These are phyloP conservation scores for Pteropus alecto DNA, from an alignment of 2,113 vertebrate species.

Conservation along the genomic window DNA sequence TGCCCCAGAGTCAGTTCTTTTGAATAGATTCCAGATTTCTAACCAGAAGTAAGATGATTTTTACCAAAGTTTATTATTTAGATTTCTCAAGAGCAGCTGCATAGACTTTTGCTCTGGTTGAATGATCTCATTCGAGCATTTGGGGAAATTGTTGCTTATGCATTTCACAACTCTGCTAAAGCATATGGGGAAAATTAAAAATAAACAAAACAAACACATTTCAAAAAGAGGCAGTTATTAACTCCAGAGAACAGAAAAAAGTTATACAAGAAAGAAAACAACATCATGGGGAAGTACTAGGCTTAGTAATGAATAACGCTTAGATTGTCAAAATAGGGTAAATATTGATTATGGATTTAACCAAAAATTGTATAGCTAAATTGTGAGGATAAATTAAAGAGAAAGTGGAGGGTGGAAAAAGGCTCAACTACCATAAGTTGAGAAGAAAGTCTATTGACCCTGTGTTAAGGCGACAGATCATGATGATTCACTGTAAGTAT, in stretches of 20 bases:
- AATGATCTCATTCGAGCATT: background rate
- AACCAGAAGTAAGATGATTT: background rate
- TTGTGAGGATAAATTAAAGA: background rate
- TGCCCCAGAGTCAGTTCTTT: background rate
- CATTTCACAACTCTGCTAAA: background rate
- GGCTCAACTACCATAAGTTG: background rate
- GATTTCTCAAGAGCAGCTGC: background rate
- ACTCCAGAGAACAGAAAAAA: background rate
- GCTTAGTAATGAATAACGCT: background rate
- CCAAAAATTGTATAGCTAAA: background rate
- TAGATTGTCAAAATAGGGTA: background rate
- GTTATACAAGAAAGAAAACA: background rate
- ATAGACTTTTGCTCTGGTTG: background rate
- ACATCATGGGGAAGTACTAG: background rate
- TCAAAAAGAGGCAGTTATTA: background rate
- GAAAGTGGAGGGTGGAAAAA: background rate
- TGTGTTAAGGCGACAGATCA: background rate
- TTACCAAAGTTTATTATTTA: background rate
- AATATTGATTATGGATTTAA: slow-evolving; percentile 19
- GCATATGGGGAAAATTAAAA: background rate
- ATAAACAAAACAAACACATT: background rate
- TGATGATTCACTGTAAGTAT: too few relatives aligned
- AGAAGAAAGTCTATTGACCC: background rate
- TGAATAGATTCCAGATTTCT: background rate
- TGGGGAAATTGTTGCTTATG: background rate